Evolutionary conservation across 2,797 vertebrate species (phyloP), one percentile per base, ranked within the genome.

Genomic region (Poeciliopsis infans): DNA sequence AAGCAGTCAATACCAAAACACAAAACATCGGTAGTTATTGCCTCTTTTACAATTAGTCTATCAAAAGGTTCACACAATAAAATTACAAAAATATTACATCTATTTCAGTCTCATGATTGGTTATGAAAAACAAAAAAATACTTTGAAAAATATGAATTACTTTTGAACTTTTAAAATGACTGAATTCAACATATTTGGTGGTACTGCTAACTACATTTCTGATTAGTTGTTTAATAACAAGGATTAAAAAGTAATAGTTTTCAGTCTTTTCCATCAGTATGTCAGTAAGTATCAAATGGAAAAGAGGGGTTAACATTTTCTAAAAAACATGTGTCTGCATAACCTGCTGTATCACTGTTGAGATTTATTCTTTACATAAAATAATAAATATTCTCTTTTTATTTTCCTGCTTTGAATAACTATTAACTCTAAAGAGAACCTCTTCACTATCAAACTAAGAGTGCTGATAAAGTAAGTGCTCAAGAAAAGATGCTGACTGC

Each of bases 61-160:
- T 36, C 36, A 53, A 72, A 31, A 4, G 11, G 36, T 51, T 51
- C 11, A 36, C 20, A 13, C 43, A 64, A 28, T 64, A 7, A 25
- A 66, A 51, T 46, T 61, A 64, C 41, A 46, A 3, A 75, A 74
- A 77, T 78, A 77, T 71, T 15, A 15, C 31, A 13, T 13, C 13
- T 28, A 4, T 15, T 68, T 25, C 7, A 33, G 4, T 13, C 51
- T 74, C 33, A 45, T 83, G 74, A 75, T 75, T 74, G 81, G 69
- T 74, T 81, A 83, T 83, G 47, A 47, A 79, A 72, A 75, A 80
- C 28, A 36, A 68, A 80, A 46, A n/a, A 57, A 49, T 18, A 49
- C 47, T 18, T 49, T 49, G 4, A 49, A 49, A 49, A 49, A 49
- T 16, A 13, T 11, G 5, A 1, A n/a, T 59, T 59, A 86, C 72